Base-by-base conservation (phyloP, 2,113 vertebrate species). In the Caranx ignobilis region DNA sequence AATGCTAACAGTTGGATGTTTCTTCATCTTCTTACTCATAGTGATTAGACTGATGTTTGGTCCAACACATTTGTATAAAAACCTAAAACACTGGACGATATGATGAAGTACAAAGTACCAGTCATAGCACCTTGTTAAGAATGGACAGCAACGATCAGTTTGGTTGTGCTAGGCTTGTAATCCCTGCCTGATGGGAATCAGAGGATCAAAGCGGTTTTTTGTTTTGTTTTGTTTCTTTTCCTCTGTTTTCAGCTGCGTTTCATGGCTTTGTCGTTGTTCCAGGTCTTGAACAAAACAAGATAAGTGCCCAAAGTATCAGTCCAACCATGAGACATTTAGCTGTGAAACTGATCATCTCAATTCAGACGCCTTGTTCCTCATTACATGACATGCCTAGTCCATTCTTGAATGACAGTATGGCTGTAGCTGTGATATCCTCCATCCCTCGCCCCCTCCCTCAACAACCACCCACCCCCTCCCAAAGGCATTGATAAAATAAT, bases 401-500 rank as follows among this genome's bases (percentile, higher is more conserved):
- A 15, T 69, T 77, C 39, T 43, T 62, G 48, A 56, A 56, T 83
- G 68, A 82, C 77, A 60, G 56, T 59, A 69, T 84, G 70, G 35
- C 71, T 56, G 82, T 75, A 80, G 71, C 81, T 69, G 83, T 90
- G n/a, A 65, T 52, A 19, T 47, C 68, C 37, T 32, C 78, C 54
- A 6, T 15, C 26, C 47, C 45, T 18, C 26, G 26, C 43, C 70
- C 37, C 69, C 26, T 35, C 69, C 34, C 41, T n/a, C 26, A 21
- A 21, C 11, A 2, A 9, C 26, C 57, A 3, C 60, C 75, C 54
- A 3, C 34, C 50, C 48, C 16, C 54, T 31, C 64, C 78, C 34
- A 64, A 82, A 85, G 69, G 67, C 77, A 68, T 79, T 67, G 88
- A 95, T 95, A 95, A 95, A 94, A 95, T 96, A 95, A 96, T 93